A percentile compares a stretch with the other conserved stretches of the same genome.
Evolutionary conservation across 2,888 invertebrate genomes (phyloP).

Genomic region (Torymus tubicola): DNA sequence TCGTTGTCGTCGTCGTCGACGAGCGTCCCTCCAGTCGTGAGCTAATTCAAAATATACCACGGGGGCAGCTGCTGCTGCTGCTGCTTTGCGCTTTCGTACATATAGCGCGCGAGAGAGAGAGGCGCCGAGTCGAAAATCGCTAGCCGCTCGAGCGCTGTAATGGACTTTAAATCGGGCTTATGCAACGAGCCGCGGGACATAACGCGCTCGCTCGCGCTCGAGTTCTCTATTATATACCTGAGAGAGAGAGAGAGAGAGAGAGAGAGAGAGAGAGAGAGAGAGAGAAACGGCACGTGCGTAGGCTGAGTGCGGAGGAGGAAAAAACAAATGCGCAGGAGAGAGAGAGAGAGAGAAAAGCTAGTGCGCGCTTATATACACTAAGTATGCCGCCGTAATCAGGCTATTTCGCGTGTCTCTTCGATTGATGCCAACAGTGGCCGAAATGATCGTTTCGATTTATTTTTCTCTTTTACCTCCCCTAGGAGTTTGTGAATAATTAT

Average conservation of each 20-base stretch:
- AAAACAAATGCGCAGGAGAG: slow-evolving; percentile 9
- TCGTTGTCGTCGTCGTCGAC: background rate
- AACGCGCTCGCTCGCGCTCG: background rate
- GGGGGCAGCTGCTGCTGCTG: background rate
- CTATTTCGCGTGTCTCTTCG: too few species aligned
- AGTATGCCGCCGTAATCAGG: too few species aligned
- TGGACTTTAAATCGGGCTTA: slow-evolving; percentile 57
- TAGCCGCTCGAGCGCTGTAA: slow-evolving; percentile 31
- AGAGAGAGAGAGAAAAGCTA: too few species aligned
- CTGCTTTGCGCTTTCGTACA: background rate
- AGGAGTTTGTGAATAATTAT: too few species aligned
- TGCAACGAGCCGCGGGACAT: slow-evolving; percentile 31
- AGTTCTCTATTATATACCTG: slow-evolving; percentile 25
- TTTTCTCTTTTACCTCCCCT: too few species aligned
- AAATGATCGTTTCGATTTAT: too few species aligned
- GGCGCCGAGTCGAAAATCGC: slow-evolving; percentile 45
- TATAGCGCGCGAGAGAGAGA: slow-evolving; percentile 11
- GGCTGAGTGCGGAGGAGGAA: background rate
- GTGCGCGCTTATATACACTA: too few species aligned
- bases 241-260: background rate
- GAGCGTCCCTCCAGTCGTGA: slow-evolving; percentile 13
- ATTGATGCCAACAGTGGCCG: too few species aligned
- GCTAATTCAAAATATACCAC: slow-evolving; percentile 31
- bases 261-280: slow-evolving; percentile 16
- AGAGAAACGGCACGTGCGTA: background rate